These are phyloP conservation scores for Chalcis sispes DNA, from an alignment of 2,888 invertebrate species.

Conservation along the genomic window DNA sequence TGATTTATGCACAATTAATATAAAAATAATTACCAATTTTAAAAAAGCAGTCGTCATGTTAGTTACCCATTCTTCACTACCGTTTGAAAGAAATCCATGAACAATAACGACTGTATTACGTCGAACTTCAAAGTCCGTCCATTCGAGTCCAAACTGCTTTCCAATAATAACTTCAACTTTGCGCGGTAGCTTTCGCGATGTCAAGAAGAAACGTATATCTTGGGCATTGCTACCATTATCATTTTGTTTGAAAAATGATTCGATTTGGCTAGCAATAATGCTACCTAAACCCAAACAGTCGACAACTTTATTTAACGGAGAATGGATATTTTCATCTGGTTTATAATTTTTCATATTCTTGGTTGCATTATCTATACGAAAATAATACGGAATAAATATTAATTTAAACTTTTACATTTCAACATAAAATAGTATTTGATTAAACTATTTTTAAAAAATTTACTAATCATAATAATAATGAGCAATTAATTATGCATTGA, in stretches of 20 bases:
- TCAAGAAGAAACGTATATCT: conserved; percentile 78
- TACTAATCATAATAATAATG: no score
- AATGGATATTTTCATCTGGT: no score
- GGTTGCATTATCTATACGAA: no score
- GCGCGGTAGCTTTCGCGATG: conserved; percentile 74
- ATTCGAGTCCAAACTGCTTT: conserved; percentile 79
- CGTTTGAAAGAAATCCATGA: conserved; percentile 82
- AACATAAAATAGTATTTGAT: no score
- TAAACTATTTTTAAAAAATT: no score
- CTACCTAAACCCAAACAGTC: conserved; percentile 78
- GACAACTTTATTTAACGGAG: background rate
- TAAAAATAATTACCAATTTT: conserved; percentile 75
- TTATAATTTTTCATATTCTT: no score
- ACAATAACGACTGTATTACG: conserved; percentile 80
- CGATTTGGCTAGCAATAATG: conserved; percentile 71
- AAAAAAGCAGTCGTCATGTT: conserved; percentile 80
- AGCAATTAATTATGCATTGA: no score
- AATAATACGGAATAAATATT: no score
- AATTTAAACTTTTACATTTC: no score
- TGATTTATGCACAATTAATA: no score
- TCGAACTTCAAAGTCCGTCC: conserved; percentile 78
- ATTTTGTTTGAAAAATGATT: conserved; percentile 76
- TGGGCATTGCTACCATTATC: conserved; percentile 75
- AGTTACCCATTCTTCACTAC: conserved; percentile 79
- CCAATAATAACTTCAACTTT: conserved; percentile 76